Conservation (phyloP, 2,113 vertebrate genomes). For the Dipodomys spectabilis region DNA sequence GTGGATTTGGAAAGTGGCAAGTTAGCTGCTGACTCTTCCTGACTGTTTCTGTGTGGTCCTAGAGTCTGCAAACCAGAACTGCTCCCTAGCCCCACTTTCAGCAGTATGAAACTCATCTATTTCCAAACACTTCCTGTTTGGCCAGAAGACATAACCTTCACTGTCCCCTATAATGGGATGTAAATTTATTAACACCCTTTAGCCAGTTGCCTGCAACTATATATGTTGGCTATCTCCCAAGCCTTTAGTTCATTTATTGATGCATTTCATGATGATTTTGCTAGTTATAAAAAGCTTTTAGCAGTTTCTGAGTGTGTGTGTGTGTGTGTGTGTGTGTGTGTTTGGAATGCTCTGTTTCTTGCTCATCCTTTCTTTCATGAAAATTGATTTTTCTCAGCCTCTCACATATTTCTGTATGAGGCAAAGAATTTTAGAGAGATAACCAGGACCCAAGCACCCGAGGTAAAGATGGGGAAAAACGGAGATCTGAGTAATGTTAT, state of each 20-base stretch:
- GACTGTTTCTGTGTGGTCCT: neutral
- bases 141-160: constrained; percentile 39
- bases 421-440: constrained; percentile 53
- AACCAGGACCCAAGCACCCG: constrained; percentile 38
- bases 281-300: constrained; percentile 46
- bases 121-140: constrained; percentile 20
- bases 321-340: too few relatives aligned
- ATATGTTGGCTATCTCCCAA: constrained; percentile 55
- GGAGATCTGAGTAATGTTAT: constrained; percentile 63
- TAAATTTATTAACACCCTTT: constrained; percentile 66
- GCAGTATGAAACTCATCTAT: neutral
- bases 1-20: neutral
- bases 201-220: constrained; percentile 43
- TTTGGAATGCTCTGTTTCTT: constrained; percentile 27
- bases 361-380: constrained; percentile 54
- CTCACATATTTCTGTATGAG: constrained; percentile 49
- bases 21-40: neutral
- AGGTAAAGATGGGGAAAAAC: constrained; percentile 47
- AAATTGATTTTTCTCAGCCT: constrained; percentile 63
- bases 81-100: neutral
- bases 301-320: neutral
- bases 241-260: constrained; percentile 61
- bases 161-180: constrained; percentile 40
- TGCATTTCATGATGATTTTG: constrained; percentile 39
- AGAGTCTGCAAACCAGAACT: neutral